phyloP scores from a whole-genome alignment of 2,797 vertebrate genomes.

The Rhabdomys pumilio region DNA sequence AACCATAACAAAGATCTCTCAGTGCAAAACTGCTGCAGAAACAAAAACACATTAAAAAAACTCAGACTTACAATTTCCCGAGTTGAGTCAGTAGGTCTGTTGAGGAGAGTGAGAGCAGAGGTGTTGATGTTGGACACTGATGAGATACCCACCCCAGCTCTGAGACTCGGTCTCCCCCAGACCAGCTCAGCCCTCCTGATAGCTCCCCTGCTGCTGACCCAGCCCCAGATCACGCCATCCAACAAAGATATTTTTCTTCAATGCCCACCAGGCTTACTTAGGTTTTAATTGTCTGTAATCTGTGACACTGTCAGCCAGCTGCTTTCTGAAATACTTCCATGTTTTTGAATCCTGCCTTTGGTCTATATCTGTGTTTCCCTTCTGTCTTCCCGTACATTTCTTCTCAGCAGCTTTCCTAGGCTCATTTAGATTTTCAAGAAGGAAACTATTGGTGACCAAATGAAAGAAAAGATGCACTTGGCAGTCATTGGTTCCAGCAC shows the following conservation, averaged over 20 bases:
- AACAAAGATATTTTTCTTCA: neutral
- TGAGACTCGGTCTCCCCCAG: neutral
- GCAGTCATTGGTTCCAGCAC: conserved; percentile 3
- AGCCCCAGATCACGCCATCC: neutral
- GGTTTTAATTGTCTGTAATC: neutral
- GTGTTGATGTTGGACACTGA: neutral
- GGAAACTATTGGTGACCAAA: neutral
- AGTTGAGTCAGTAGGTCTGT: neutral
- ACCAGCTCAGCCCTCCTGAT: neutral
- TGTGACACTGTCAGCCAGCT: neutral
- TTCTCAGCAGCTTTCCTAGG: conserved; percentile 18
- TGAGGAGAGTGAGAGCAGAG: neutral
- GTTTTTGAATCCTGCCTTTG: neutral
- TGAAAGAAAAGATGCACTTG: conserved; percentile 6
- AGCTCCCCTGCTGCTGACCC: accelerated
- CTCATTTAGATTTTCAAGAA: neutral
- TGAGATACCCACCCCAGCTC: neutral
- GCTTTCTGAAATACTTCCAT: neutral
- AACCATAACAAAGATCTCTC: neutral
- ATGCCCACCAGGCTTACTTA: neutral
- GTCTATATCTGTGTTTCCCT: neutral
- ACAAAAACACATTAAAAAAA: neutral
- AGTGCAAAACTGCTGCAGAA: neutral
- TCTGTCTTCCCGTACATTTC: neutral
- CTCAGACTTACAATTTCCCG: neutral